Evolutionary conservation across 2,797 vertebrate species (phyloP), one percentile per base, ranked within the genome.

Genomic region (Dryobates pubescens): DNA sequence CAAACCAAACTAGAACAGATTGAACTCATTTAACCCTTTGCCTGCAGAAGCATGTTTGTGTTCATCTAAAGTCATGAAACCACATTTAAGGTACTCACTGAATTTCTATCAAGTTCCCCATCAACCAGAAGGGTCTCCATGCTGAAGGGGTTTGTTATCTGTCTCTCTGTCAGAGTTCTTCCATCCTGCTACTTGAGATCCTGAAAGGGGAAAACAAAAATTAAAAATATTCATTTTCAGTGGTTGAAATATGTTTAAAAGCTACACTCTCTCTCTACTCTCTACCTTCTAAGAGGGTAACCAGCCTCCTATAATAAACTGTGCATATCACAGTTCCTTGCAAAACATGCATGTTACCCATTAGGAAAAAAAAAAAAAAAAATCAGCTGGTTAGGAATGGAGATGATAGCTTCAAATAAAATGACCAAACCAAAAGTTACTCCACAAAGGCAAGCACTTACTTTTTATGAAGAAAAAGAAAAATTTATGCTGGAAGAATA

Each of bases 31-130:
- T 81, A 86, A 83, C 13, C 4, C 8, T 45, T 14, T 82, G 57
- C 32, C 19, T 57, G 11, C 4, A 90, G 79, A 86, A 83, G 5
- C 7, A 81, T 26, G 26, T 72, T 81, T 51, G 62, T 7, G 3
- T 86, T 77, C 13, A 58, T 32, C 32, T 82, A 43, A 58, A 54
- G 12, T 76, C 22, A 54, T 13, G 41, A 85, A 51, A 19, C 14
- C 57, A 45, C 23, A 53, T 64, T 81, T 75, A 63, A 92, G 76
- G 59, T 96, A 97, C 97, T 97, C 86, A 98, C 97, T 93, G 75
- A 96, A 95, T 87, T 95, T 92, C 90, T 96, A 32, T 97, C 97
- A 65, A 90, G 82, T n/a, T 97, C 97, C 91, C 96, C 97, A 14
- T 97, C 97, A 91, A 73, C n/a, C 1, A 71, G 86, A 85, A 90